Base-by-base conservation (phyloP, 2,888 invertebrate genomes). In the Nysson spinosus region DNA sequence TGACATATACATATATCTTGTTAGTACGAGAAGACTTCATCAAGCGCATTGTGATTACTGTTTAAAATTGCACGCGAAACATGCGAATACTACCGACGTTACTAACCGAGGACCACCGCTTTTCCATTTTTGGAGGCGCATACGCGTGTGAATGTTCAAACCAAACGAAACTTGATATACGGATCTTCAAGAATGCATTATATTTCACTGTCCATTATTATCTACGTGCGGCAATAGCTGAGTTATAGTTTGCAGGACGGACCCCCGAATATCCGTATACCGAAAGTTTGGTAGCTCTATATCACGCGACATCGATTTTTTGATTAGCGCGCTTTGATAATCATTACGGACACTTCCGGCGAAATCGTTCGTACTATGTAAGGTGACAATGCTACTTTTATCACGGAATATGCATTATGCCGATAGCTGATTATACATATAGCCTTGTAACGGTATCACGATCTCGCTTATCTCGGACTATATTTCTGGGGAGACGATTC, bases 11-110 rank as follows among this genome's bases (percentile, higher is more conserved):
- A 69, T n/a, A n/a, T n/a, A 69, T 69, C 64, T 61, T 26, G 12
- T 60, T 35, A 52, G 44, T 22, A 9, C 39, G 26, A 42, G 55
- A 77, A 77, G 70, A 76, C 76, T 76, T 80, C 74, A 72, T 80
- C 76, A 78, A 82, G 80, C 81, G 77, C 75, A 82, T 82, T 79
- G 77, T 81, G 79, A 82, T 82, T 69, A 77, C 64, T 60, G 70
- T 69, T 67, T 66, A 65, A 64, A 67, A 20, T 11, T 47, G 47
- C 49, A 47, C 14, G 34, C 52, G 28, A 47, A 35, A 51, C 17
- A 44, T 34, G 54, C 40, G 34, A 40, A 51, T 49, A 62, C 28
- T 47, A 51, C 55, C 49, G 51, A 62, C 46, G 66, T 72, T 71
- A 69, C 58, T 73, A 64, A 74, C 65, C 69, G 72, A 72, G 79